A percentile compares a stretch with the other conserved stretches of the same genome.
Evolutionary conservation across 1,140 invertebrate genomes (phyloP).

Genomic region (Drosophila eugracilis): DNA sequence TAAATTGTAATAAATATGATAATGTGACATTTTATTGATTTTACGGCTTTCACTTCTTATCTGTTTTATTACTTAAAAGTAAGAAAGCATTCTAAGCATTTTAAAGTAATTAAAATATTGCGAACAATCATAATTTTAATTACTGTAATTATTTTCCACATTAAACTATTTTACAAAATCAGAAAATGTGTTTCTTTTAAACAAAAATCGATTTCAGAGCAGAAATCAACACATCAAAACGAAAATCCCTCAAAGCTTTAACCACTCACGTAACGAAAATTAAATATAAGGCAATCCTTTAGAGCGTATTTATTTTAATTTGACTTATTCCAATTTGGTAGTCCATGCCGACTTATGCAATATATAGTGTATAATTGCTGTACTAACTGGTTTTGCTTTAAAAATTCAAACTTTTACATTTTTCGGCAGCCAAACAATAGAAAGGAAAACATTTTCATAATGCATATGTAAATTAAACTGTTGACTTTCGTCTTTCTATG

Average conservation of each 20-base stretch:
- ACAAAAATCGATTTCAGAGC: too few relatives aligned
- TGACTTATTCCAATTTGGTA: constrained; percentile 8
- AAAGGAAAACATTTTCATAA: constrained; percentile 37
- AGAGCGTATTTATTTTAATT: constrained; percentile 25
- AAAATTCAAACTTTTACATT: constrained; percentile 20
- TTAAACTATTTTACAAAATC: too few relatives aligned
- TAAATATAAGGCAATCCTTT: constrained; percentile 1
- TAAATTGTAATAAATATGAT: too few relatives aligned
- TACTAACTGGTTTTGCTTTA: constrained; percentile 14
- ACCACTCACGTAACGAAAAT: background rate
- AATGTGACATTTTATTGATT: too few relatives aligned
- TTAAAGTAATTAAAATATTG: too few relatives aligned
- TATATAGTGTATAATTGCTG: constrained; percentile 11
- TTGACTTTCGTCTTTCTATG: constrained; percentile 36
- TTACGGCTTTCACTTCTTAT: too few relatives aligned
- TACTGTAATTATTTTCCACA: too few relatives aligned
- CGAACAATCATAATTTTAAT: too few relatives aligned
- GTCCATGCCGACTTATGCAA: background rate
- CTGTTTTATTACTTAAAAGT: too few relatives aligned
- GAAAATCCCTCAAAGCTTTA: background rate
- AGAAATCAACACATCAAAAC: background rate
- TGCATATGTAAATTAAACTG: constrained; percentile 54
- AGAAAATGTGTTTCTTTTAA: too few relatives aligned
- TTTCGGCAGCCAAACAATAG: constrained; percentile 18
- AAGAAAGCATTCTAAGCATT: too few relatives aligned